phyloP scores from a whole-genome alignment of 1,140 invertebrate genomes.

The Brachionus plicatilis region DNA sequence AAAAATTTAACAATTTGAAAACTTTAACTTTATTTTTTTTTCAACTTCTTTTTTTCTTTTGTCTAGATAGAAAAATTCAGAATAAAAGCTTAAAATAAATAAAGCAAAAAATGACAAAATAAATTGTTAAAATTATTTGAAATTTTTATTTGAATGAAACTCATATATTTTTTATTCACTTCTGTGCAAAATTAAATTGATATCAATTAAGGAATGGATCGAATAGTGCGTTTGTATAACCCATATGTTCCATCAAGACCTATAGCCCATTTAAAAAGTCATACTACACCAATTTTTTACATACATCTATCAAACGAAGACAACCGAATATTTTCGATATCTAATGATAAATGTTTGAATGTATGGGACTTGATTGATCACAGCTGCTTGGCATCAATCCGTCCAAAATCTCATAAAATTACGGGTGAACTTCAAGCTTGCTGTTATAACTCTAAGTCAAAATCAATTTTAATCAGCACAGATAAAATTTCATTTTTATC shows the following conservation, averaged over 20 bases:
- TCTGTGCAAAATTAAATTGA: too few relatives aligned
- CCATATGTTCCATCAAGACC: conserved; percentile 55
- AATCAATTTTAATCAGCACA: conserved; percentile 52
- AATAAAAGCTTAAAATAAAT: too few relatives aligned
- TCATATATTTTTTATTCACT: too few relatives aligned
- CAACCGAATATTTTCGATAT: conserved; percentile 55
- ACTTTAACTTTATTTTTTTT: too few relatives aligned
- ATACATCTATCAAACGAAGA: conserved; percentile 53
- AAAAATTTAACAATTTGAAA: too few relatives aligned
- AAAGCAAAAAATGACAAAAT: too few relatives aligned
- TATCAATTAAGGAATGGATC: conserved; percentile 50
- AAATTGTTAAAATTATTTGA: too few relatives aligned
- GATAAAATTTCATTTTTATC: conserved; percentile 52
- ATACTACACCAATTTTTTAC: conserved; percentile 55
- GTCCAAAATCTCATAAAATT: conserved; percentile 55
- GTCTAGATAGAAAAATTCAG: too few relatives aligned
- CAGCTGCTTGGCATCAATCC: conserved; percentile 51
- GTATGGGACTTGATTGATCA: conserved; percentile 56
- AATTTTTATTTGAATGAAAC: too few relatives aligned
- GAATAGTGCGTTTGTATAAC: conserved; percentile 55
- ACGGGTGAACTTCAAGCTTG: conserved; percentile 54
- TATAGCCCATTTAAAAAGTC: conserved; percentile 53
- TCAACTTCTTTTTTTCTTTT: too few relatives aligned
- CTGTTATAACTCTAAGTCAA: conserved; percentile 50
- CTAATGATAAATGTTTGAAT: conserved; percentile 49